Base-by-base conservation (phyloP, 2,113 vertebrate genomes). In the Abramis brama region DNA sequence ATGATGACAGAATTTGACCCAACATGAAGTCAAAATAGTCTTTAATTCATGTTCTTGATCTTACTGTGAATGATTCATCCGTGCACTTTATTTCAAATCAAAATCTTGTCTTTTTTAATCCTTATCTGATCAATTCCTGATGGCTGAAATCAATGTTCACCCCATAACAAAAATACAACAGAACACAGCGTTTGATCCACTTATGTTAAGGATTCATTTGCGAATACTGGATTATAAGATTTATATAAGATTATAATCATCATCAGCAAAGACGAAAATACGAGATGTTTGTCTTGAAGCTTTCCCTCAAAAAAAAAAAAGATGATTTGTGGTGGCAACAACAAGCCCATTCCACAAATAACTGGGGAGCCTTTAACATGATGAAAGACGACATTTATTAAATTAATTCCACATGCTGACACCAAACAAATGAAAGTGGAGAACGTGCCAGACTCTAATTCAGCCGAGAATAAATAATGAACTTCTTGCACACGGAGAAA, bases 391-490 rank as follows among this genome's bases (percentile, higher is more conserved):
- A 83, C 78, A 80, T 90, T 91, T 23, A 64, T 78, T 87, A 39
- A 86, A 92, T 90, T 82, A 0, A 89, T 91, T 90, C 87, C 87
- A 89, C 36, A 88, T 74, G 74, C 76, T 33, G 83, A 91, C 88
- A 89, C 81, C 86, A 89, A 90, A 89, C 89, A 82, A 50, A 82
- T 89, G 84, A 90, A 85, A 89, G 80, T 79, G 86, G 78, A 89
- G 59, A 68, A 85, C 74, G 84, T 50, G 80, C 36, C 77, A 82
- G 85, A 57, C 80, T 80, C 73, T 64, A 89, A 79, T 87, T 86
- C 79, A 79, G 86, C 81, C 60, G 86, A 87, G 87, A 91, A 87
- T 79, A 89, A 77, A 89, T 85, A 88, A 92, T 89, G 79, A 91
- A 83, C 76, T 84, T 84, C 0, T 79, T 76, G 59, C 59, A 23